Conservation (phyloP, 2,888 invertebrate genomes). For the Sesia bembeciformis region DNA sequence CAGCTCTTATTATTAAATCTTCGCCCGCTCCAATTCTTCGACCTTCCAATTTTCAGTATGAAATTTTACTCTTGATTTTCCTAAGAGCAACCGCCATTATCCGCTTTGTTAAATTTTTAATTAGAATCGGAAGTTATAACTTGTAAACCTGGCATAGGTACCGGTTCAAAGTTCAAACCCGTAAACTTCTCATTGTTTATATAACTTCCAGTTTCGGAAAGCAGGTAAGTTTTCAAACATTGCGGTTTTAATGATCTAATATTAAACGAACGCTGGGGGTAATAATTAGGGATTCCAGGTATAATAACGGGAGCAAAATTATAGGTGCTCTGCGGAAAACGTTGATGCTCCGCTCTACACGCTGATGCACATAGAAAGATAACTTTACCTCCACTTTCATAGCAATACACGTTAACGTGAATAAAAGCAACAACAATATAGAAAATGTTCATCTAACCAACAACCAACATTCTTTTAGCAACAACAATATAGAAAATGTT, state of each 20-base stretch:
- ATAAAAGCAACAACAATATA: background rate
- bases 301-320: conserved; percentile 54
- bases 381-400: background rate
- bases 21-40: conserved; percentile 11
- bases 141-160: conserved; percentile 60
- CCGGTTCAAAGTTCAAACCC: conserved; percentile 53
- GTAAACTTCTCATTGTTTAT: conserved; percentile 68
- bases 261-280: conserved; percentile 67
- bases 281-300: conserved; percentile 67
- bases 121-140: conserved; percentile 58
- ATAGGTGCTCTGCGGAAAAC: conserved; percentile 21
- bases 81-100: conserved; percentile 36
- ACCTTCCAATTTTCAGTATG: conserved; percentile 14
- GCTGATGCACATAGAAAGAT: background rate
- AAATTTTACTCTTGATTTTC: conserved; percentile 31
- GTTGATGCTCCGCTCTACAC: background rate
- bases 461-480: no score
- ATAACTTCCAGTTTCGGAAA: conserved; percentile 57
- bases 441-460: background rate
- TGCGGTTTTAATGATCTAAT: conserved; percentile 74
- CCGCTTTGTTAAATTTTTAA: conserved; percentile 63
- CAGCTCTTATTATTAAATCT: conserved; percentile 11
- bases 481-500: no score
- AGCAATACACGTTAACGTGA: background rate
- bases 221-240: conserved; percentile 71